Base-by-base conservation (phyloP, 2,797 vertebrate species). In the Coendou prehensilis region DNA sequence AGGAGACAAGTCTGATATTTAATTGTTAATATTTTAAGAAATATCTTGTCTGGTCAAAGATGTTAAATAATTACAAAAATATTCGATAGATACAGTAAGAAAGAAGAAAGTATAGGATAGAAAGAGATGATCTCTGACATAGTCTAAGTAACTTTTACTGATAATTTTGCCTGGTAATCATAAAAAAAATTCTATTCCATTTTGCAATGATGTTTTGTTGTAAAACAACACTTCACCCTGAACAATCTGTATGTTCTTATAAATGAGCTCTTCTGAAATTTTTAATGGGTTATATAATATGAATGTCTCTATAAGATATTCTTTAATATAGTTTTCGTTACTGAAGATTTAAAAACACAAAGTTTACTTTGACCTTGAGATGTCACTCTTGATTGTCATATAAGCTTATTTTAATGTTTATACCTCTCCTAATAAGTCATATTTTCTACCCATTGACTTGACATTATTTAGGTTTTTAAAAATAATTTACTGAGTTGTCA, bases 341-440 rank as follows among this genome's bases (percentile, higher is more conserved):
- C 41, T 80, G 33, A 75, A 93, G 52, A 79, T 80, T 67, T 86
- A 52, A 63, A 78, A 94, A 83, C 33, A 30, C 11, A 80, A 4
- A 52, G 11, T 94, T 95, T 85, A 64, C n/a, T 61, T 88, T 76
- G 56, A 30, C 30, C 57, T 67, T 56, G 14, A 71, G 8, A 15
- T 78, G 96, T 97, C 17, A 47, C 23, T 93, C 75, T 95, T 45
- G 17, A 37, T 90, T 91, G 30, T 82, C 64, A 73, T 73, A 57
- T 89, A 93, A 64, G 75, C 54, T 94, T 90, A 59, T 96, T 95
- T 97, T 95, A 80, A 88, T 97, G 20, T 78, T 76, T 94, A 28
- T 85, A 30, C 28, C 50, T 91, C 97, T 94, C 22, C 50, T 83
- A 95, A 33, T 86, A 71, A 50, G 10, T 83, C n/a, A 76, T 94